Conservation (phyloP, 2,113 vertebrate genomes). For the Verasper variegatus region DNA sequence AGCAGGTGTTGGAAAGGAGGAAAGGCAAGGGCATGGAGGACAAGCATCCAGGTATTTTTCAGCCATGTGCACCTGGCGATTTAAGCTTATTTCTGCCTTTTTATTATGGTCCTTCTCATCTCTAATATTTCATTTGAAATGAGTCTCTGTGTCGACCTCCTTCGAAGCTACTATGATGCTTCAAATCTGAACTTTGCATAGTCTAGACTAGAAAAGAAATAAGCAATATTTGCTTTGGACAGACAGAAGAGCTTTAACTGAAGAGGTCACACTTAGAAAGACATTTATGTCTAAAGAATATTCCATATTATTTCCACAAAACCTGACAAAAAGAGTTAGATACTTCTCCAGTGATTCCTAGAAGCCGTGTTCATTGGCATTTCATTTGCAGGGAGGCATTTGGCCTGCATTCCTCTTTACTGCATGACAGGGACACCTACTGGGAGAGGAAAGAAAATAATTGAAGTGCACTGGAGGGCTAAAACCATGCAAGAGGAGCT, state of each 20-base stretch:
- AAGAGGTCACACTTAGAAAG: slow-evolving; percentile 12
- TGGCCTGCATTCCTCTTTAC: slow-evolving; percentile 64
- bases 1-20: slow-evolving; percentile 71
- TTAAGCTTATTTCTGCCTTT: slow-evolving; percentile 24
- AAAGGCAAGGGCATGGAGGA: slow-evolving; percentile 53
- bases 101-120: not conserved
- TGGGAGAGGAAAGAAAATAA: slow-evolving; percentile 74
- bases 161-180: not conserved
- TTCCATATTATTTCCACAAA: slow-evolving; percentile 9
- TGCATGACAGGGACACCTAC: slow-evolving; percentile 80
- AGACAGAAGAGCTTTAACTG: slow-evolving; percentile 17
- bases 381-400: slow-evolving; percentile 41
- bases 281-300: slow-evolving; percentile 23
- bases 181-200: slow-evolving; percentile 25
- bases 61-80: slow-evolving; percentile 35
- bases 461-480: slow-evolving; percentile 30
- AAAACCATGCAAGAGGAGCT: slow-evolving; percentile 39
- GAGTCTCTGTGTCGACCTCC: not conserved
- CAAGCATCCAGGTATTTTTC: slow-evolving; percentile 36
- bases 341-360: slow-evolving; percentile 52
- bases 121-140: slow-evolving; percentile 15
- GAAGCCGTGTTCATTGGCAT: slow-evolving; percentile 45
- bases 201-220: slow-evolving; percentile 18
- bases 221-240: slow-evolving; percentile 15
- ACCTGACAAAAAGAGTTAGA: slow-evolving; percentile 25